phyloP scores from a whole-genome alignment of 2,113 vertebrate genomes.

The Phaethornis superciliosus region DNA sequence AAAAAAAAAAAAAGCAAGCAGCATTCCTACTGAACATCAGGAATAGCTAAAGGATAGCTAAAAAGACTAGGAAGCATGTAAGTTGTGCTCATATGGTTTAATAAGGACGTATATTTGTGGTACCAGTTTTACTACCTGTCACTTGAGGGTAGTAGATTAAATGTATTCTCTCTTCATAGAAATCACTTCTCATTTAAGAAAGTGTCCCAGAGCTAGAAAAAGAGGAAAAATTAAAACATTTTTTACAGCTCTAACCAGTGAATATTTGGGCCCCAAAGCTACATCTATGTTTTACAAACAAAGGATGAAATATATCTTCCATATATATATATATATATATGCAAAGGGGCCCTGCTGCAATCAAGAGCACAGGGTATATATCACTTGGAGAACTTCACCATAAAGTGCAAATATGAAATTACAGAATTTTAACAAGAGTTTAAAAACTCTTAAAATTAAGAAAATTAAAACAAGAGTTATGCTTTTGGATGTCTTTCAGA shows the following conservation, averaged over 20 bases:
- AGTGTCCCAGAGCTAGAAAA: neutral
- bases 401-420: neutral
- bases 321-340: neutral
- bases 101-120: neutral
- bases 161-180: neutral
- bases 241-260: neutral
- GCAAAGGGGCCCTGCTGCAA: neutral
- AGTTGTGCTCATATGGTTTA: neutral
- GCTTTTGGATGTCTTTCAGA: neutral
- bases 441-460: no score
- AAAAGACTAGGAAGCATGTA: neutral
- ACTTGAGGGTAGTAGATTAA: neutral
- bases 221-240: neutral
- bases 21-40: neutral
- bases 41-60: neutral
- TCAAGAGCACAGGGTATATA: neutral
- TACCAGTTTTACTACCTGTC: neutral
- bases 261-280: neutral
- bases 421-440: neutral
- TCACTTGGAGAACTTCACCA: neutral
- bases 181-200: neutral
- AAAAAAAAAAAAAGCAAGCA: neutral
- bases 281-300: neutral
- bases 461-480: neutral
- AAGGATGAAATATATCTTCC: neutral